Base-by-base conservation (phyloP, 2,797 vertebrate genomes). In the Mus minutoides region DNA sequence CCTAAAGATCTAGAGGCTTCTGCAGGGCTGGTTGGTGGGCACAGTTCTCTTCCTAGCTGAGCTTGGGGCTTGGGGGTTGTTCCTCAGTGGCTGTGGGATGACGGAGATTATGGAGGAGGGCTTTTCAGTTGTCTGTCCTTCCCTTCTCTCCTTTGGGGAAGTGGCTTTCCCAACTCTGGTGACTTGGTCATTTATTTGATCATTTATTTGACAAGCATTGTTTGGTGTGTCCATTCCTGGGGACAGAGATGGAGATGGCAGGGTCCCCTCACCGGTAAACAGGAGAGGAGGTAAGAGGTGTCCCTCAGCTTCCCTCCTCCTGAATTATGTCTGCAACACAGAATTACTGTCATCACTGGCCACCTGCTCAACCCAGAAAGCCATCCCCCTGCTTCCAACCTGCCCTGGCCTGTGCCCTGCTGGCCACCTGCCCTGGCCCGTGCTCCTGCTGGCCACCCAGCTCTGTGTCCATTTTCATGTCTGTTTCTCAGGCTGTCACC, bases 381-480 rank as follows among this genome's bases (percentile, higher is more conserved):
- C 54, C 96, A 62, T 16, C 24, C 49, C 37, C 11, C 40, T 6
- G 54, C 40, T 26, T 62, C 29, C 3, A 0, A 6, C 12, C 16
- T 31, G 0, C 22, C 7, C 11, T 0, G 64, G 22, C 10, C 60
- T 2, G 0, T 1, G 43, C 31, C 77, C 13, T 3, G 13, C 13
- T 7, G 17, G 22, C 60, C 77, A 11, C 12, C 16, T 31, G 0
- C 26, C 7, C 11, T 0, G 64, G 19, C 7, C 60, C 1, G 0
- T 1, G 43, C 31, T 17, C 77, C 13, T 3, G 13, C 13, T 7
- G 17, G 26, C 60, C 71, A 7, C 6, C 0, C 0, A 0, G 13
- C 14, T 49, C 49, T 0, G 1, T 71, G 52, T 43, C 83, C 5
- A 7, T 7, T 31, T 49, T 73, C 46, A 1, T 60, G 0, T n/a